Percentiles rank a stretch among this genome's conserved stretches.
Evolutionary conservation across 2,888 invertebrate species (phyloP).

Genomic region (Tenthredo notha): DNA sequence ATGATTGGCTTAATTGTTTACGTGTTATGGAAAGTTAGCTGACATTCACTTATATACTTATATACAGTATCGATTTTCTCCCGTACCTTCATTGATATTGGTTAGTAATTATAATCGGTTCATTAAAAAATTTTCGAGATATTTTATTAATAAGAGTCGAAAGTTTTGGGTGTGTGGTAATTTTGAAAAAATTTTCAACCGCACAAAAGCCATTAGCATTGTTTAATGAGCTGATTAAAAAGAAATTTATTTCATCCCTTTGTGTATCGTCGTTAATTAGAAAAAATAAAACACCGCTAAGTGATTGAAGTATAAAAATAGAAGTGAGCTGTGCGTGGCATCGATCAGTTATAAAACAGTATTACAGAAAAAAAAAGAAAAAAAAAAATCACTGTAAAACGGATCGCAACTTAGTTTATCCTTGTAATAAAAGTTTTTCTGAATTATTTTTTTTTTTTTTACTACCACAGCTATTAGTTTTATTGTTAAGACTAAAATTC

Average conservation of each 20-base stretch:
- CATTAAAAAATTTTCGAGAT: not conserved
- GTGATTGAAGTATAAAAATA: not conserved
- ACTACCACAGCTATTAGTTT: not conserved
- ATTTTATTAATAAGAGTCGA: not conserved
- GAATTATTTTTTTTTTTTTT: not conserved
- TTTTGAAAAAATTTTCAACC: not conserved
- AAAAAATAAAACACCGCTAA: not conserved
- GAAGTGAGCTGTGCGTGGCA: not conserved
- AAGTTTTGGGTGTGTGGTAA: not conserved
- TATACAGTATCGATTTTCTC: not conserved
- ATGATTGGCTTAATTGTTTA: not conserved
- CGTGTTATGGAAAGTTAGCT: not conserved
- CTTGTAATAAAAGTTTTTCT: not conserved
- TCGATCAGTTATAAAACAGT: not conserved
- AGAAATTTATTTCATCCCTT: not conserved
- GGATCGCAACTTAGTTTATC: not conserved
- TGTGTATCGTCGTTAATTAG: not conserved
- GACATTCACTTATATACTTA: not conserved
- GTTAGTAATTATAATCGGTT: not conserved
- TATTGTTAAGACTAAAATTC: conserved; percentile 17
- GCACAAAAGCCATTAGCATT: not conserved
- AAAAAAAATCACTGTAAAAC: not conserved
- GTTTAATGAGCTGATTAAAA: not conserved
- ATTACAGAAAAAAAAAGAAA: not conserved
- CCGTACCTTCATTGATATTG: not conserved